Percentiles rank a stretch among this genome's conserved stretches.
Evolutionary conservation across 1,140 invertebrate genomes (phyloP).

Genomic region (Sycobia sp.): DNA sequence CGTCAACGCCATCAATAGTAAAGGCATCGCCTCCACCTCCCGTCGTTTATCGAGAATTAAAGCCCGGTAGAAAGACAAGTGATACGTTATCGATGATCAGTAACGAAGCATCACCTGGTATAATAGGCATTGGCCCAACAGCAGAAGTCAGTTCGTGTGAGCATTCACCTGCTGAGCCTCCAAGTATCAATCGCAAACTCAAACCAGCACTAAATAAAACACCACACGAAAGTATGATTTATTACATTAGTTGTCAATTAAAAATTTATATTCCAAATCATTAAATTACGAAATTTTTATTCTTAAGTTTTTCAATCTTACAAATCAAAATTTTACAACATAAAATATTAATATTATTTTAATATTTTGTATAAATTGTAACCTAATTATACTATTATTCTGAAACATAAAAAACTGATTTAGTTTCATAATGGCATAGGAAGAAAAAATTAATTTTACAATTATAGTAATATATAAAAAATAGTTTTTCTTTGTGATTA

Average conservation of each 20-base stretch:
- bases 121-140: slow-evolving; percentile 27
- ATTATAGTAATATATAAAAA: no score
- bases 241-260: no score
- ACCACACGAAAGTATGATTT: slow-evolving; percentile 37
- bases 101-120: slow-evolving; percentile 54
- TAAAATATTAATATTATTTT: no score
- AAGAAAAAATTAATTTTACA: no score
- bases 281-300: no score
- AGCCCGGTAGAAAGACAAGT: slow-evolving; percentile 72
- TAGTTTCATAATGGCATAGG: no score
- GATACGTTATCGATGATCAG: slow-evolving; percentile 62
- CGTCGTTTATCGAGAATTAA: slow-evolving; percentile 71
- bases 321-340: no score
- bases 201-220: slow-evolving; percentile 60
- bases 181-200: slow-evolving; percentile 64
- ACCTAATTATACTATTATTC: neutral
- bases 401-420: no score
- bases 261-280: no score
- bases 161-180: slow-evolving; percentile 58
- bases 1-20: neutral
- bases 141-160: slow-evolving; percentile 52
- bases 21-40: slow-evolving; percentile 59
- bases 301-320: no score
- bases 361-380: neutral
- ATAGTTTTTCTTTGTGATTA: no score